Evolutionary conservation across 2,797 vertebrate species (phyloP).

Genomic region (Gobionotothen gibberifrons): DNA sequence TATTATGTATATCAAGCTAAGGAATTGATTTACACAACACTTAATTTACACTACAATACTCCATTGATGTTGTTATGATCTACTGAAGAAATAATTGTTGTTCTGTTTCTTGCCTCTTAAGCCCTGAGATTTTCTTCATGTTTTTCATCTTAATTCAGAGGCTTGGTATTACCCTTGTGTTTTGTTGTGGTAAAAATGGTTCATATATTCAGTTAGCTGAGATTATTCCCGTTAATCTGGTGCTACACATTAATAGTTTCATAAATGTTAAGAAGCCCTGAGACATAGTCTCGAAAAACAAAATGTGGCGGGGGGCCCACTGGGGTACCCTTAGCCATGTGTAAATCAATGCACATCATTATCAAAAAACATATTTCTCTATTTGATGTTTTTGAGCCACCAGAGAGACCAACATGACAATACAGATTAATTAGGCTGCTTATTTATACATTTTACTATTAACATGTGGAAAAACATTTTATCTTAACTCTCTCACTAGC

Average conservation of each 20-base stretch:
- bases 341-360: constrained; percentile 15
- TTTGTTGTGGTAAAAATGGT: no score
- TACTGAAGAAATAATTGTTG: constrained; percentile 17
- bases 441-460: constrained; percentile 20
- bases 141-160: no score
- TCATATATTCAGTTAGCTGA: no score
- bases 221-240: no score
- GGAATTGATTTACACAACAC: neutral
- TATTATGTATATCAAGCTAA: constrained; percentile 12
- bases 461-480: constrained; percentile 27
- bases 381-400: constrained; percentile 16
- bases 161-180: no score
- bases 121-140: no score
- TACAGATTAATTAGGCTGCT: constrained; percentile 18
- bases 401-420: constrained; percentile 13
- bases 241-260: no score
- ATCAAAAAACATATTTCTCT: constrained; percentile 6
- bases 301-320: no score
- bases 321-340: no score
- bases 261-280: no score
- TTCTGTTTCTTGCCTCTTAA: neutral
- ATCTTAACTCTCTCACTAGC: constrained; percentile 20
- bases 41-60: constrained; percentile 18
- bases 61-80: constrained; percentile 15
- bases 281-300: no score